These are phyloP conservation scores for Noctilio leporinus DNA, from an alignment of 2,113 vertebrate species.

Conservation along the genomic window DNA sequence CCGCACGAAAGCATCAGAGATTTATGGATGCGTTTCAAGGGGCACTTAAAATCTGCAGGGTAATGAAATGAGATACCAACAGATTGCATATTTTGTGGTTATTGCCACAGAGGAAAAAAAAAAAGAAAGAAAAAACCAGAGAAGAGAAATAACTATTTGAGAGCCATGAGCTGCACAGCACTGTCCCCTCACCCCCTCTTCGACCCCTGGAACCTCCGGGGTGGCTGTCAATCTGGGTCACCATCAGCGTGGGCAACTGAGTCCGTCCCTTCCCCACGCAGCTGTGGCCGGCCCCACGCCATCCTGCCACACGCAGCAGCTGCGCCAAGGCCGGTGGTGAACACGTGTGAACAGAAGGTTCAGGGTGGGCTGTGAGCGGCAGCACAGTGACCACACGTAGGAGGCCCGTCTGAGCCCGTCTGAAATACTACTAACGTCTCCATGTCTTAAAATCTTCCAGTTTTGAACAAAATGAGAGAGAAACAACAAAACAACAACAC, in stretches of 20 bases:
- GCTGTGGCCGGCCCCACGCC: background rate
- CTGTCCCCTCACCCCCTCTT: background rate
- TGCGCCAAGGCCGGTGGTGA: background rate
- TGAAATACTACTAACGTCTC: background rate
- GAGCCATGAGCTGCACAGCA: background rate
- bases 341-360: background rate
- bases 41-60: slow-evolving; percentile 45
- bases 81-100: slow-evolving; percentile 46
- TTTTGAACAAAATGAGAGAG: no score
- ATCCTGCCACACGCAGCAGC: background rate
- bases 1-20: slow-evolving; percentile 46
- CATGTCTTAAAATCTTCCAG: no score
- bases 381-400: background rate
- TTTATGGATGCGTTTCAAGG: slow-evolving; percentile 16
- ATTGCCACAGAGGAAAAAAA: background rate
- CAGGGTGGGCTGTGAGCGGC: background rate
- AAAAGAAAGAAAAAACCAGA: background rate
- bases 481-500: no score
- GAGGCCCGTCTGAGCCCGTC: background rate
- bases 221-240: background rate
- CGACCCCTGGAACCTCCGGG: background rate
- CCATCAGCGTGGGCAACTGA: background rate
- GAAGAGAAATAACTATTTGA: slow-evolving; percentile 6
- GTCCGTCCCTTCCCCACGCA: background rate
- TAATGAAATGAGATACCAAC: slow-evolving; percentile 9